These are phyloP conservation scores for Acanthosepion lycidas DNA, from an alignment of 2,888 invertebrate species.

Conservation along the genomic window DNA sequence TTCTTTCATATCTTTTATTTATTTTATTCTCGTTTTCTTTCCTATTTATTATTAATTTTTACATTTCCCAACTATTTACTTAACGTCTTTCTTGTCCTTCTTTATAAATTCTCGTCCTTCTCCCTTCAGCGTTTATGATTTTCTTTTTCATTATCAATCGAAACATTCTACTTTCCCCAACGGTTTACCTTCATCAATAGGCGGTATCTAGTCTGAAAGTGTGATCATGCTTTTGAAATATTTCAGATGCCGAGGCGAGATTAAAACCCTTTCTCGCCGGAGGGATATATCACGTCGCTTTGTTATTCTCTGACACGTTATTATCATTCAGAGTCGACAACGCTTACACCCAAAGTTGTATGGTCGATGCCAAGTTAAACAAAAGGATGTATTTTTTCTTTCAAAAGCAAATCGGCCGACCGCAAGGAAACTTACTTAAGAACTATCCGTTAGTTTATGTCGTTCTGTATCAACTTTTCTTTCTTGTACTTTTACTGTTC, in stretches of 20 bases:
- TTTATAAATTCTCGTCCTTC: too few species aligned
- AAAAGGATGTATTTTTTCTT: neutral
- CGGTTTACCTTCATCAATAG: neutral
- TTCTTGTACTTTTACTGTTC: neutral
- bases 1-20: neutral
- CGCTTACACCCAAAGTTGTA: neutral
- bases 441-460: neutral
- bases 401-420: neutral
- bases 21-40: too few species aligned
- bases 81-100: too few species aligned
- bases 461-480: neutral
- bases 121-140: too few species aligned
- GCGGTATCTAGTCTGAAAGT: neutral
- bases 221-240: neutral
- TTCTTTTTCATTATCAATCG: too few species aligned
- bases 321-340: neutral
- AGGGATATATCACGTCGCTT: neutral
- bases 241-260: neutral
- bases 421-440: neutral
- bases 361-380: neutral
- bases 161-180: neutral
- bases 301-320: constrained; percentile 10
- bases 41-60: too few species aligned
- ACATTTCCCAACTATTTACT: too few species aligned
- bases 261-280: neutral